phyloP scores from a whole-genome alignment of 2,888 invertebrate species.

The Pegoplata infirma region DNA sequence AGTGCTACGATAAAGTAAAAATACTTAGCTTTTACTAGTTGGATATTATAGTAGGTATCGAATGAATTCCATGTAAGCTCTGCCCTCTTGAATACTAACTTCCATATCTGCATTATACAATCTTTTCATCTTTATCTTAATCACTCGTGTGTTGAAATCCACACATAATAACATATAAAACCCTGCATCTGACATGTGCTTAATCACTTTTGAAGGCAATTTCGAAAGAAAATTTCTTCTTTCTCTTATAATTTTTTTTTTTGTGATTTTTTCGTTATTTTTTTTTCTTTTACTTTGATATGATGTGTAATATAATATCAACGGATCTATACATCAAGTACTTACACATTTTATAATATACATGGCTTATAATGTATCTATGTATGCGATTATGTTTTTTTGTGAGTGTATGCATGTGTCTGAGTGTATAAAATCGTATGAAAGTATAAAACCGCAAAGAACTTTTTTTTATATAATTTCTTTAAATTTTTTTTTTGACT shows the following conservation, averaged over 20 bases:
- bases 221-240: slow-evolving; percentile 58
- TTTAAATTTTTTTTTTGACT: slow-evolving; percentile 19
- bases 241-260: slow-evolving; percentile 37
- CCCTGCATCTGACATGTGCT: slow-evolving; percentile 62
- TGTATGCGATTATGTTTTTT: background rate
- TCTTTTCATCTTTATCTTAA: slow-evolving; percentile 57
- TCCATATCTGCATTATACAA: slow-evolving; percentile 51
- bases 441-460: slow-evolving; percentile 49
- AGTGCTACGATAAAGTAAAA: no score
- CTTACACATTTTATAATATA: slow-evolving; percentile 31
- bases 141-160: slow-evolving; percentile 61
- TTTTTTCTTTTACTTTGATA: slow-evolving; percentile 30
- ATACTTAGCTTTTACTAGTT: no score
- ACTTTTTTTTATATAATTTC: slow-evolving; percentile 21
- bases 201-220: slow-evolving; percentile 62
- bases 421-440: slow-evolving; percentile 13
- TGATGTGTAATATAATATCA: slow-evolving; percentile 58
- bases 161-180: slow-evolving; percentile 58
- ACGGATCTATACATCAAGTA: slow-evolving; percentile 57
- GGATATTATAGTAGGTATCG: no score
- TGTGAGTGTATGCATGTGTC: background rate
- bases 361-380: slow-evolving; percentile 40
- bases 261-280: slow-evolving; percentile 14
- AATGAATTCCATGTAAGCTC: background rate
- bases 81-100: slow-evolving; percentile 4